Percentiles rank a stretch among this genome's conserved stretches.
Evolutionary conservation across 2,888 invertebrate genomes (phyloP).

Genomic region (Drosophila peninsularis): DNA sequence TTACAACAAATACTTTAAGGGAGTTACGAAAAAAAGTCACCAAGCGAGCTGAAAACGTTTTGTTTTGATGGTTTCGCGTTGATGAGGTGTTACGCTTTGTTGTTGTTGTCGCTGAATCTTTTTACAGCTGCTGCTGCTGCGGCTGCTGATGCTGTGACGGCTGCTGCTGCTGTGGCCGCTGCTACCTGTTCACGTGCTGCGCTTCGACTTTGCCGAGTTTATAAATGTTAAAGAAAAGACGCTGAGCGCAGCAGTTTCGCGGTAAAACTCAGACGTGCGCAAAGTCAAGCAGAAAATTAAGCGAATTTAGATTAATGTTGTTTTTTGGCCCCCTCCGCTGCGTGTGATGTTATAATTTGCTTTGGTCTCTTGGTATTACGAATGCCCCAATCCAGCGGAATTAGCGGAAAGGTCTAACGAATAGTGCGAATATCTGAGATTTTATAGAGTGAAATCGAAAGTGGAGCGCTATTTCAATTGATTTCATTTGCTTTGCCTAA

Average conservation of each 20-base stretch:
- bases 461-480: constrained; percentile 1
- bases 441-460: neutral
- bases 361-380: constrained; percentile 15
- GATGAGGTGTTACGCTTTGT: constrained; percentile 53
- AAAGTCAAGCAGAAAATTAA: constrained; percentile 52
- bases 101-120: constrained; percentile 25
- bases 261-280: constrained; percentile 65
- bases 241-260: constrained; percentile 73
- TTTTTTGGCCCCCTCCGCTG: constrained; percentile 15
- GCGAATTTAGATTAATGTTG: constrained; percentile 48
- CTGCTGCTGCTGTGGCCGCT: constrained; percentile 27
- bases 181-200: constrained; percentile 77
- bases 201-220: constrained; percentile 57
- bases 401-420: constrained; percentile 21
- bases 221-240: constrained; percentile 67
- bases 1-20: constrained; percentile 35
- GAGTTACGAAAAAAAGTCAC: constrained; percentile 48
- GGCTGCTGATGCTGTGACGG: constrained; percentile 6
- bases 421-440: constrained; percentile 1
- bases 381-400: constrained; percentile 22
- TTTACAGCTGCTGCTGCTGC: constrained; percentile 34
- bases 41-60: constrained; percentile 51
- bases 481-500: neutral
- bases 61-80: constrained; percentile 49
- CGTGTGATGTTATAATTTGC: constrained; percentile 13